These are phyloP conservation scores for Ormyrus pomaceus DNA, from an alignment of 2,888 invertebrate species.

Conservation along the genomic window DNA sequence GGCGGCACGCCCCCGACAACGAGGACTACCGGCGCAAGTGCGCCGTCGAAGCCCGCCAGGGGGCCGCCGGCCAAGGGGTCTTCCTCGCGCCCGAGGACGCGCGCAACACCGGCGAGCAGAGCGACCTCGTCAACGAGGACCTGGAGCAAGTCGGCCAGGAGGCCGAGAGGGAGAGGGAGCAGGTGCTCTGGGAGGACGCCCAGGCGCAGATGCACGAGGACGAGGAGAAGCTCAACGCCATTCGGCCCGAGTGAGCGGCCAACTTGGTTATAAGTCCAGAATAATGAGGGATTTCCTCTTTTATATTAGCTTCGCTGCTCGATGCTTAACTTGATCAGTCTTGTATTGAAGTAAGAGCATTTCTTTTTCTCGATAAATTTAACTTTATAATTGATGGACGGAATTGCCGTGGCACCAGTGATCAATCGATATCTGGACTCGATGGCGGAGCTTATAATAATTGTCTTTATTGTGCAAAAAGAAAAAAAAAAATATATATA, in stretches of 20 bases:
- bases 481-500: too few relatives aligned
- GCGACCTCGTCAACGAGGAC: conserved; percentile 70
- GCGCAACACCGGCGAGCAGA: conserved; percentile 69
- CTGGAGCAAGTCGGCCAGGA: conserved; percentile 48
- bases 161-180: conserved; percentile 56
- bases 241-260: conserved; percentile 23
- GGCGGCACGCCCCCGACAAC: conserved; percentile 64
- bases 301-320: too few relatives aligned
- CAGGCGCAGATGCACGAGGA: conserved; percentile 61
- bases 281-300: too few relatives aligned
- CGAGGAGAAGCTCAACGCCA: conserved; percentile 41
- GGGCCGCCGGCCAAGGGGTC: conserved; percentile 53
- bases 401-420: too few relatives aligned
- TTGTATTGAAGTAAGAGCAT: too few relatives aligned
- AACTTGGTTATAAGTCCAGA: too few relatives aligned
- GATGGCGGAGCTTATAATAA: too few relatives aligned
- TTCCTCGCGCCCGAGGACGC: conserved; percentile 73
- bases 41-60: not conserved
- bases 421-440: too few relatives aligned
- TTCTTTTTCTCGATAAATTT: too few relatives aligned
- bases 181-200: conserved; percentile 67
- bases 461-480: too few relatives aligned
- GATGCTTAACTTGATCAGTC: too few relatives aligned
- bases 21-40: conserved; percentile 50
- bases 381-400: too few relatives aligned